These are phyloP conservation scores for Syrista parreyssii DNA, from an alignment of 2,888 invertebrate species.

Conservation along the genomic window DNA sequence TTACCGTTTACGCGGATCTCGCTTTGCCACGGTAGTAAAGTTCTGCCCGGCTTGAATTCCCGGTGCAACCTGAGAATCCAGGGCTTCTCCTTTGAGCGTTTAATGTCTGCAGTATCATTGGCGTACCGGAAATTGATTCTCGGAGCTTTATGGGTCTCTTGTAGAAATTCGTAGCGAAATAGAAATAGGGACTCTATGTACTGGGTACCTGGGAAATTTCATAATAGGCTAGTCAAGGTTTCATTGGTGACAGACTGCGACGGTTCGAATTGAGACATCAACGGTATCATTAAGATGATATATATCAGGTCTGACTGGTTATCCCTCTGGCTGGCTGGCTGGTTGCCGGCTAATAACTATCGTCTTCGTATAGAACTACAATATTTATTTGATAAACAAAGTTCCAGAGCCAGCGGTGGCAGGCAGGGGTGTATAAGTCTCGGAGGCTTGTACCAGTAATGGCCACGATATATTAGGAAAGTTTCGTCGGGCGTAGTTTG, in stretches of 20 bases:
- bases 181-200: background rate
- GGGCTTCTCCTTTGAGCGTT: background rate
- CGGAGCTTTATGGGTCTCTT: background rate
- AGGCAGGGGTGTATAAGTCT: conserved; percentile 42
- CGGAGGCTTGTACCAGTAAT: conserved; percentile 56
- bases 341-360: conserved; percentile 30
- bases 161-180: background rate
- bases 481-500: conserved; percentile 54
- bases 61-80: background rate
- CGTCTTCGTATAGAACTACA: conserved; percentile 23
- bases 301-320: conserved; percentile 9
- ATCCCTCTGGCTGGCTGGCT: background rate
- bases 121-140: background rate
- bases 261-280: conserved; percentile 19
- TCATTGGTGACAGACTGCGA: background rate
- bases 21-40: conserved; percentile 44
- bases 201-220: background rate
- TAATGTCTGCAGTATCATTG: background rate
- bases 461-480: conserved; percentile 57
- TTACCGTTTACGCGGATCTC: conserved; percentile 49
- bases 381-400: conserved; percentile 60
- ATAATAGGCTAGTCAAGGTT: background rate
- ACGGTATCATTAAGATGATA: conserved; percentile 23
- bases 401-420: conserved; percentile 39
- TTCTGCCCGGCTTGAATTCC: background rate